phyloP scores from a whole-genome alignment of 2,888 invertebrate genomes.

The Drosophila mimica region DNA sequence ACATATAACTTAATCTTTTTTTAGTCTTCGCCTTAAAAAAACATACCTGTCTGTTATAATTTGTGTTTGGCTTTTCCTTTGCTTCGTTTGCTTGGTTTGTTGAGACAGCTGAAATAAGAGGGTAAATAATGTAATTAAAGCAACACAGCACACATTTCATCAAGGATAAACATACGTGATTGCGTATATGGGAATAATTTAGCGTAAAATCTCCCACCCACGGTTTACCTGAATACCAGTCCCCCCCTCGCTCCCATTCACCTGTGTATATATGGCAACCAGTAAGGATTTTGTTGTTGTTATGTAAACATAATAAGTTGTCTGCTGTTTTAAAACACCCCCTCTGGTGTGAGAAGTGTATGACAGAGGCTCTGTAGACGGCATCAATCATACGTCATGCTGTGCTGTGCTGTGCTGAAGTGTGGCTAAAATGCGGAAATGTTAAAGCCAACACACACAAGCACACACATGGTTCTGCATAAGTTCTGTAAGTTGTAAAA shows the following conservation, averaged over 20 bases:
- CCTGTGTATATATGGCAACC: slow-evolving; percentile 5
- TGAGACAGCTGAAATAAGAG: slow-evolving; percentile 56
- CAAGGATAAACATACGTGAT: slow-evolving; percentile 22
- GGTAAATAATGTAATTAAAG: slow-evolving; percentile 52
- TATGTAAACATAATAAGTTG: slow-evolving; percentile 69
- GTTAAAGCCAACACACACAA: slow-evolving; percentile 47
- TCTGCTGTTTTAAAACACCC: slow-evolving; percentile 21
- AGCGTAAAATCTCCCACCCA: slow-evolving; percentile 16
- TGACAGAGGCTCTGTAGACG: slow-evolving; percentile 45
- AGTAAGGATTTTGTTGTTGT: slow-evolving; percentile 39
- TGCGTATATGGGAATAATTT: slow-evolving; percentile 26
- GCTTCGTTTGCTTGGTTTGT: slow-evolving; percentile 14
- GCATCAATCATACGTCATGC: slow-evolving; percentile 78
- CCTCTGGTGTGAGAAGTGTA: neutral
- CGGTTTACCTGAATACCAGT: neutral
- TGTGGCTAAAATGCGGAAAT: slow-evolving; percentile 77
- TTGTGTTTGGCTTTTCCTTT: slow-evolving; percentile 9
- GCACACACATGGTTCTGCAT: slow-evolving; percentile 2
- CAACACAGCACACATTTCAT: slow-evolving; percentile 28
- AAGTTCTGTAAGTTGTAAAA: slow-evolving; percentile 56
- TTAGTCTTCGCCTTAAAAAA: neutral
- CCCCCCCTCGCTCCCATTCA: neutral
- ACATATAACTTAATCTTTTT: neutral
- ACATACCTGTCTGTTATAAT: slow-evolving; percentile 23
- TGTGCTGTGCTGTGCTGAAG: slow-evolving; percentile 68